Evolutionary conservation across 2,797 vertebrate genomes (phyloP).

Genomic region (Hypotaenidia okinawae): DNA sequence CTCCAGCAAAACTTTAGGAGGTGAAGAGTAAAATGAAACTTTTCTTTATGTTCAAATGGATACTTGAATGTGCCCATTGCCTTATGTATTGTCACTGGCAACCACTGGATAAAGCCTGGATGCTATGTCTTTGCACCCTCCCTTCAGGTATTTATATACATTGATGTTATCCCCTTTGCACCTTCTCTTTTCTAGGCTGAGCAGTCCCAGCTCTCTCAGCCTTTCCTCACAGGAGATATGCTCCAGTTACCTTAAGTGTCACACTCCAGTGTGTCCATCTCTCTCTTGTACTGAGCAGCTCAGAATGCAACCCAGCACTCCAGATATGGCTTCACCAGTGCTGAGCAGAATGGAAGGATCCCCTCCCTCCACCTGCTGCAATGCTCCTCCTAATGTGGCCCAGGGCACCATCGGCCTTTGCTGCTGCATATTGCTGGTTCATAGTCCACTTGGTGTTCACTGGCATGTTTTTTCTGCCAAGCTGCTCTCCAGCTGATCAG

Average conservation of each 20-base stretch:
- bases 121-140: background rate
- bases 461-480: background rate
- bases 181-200: background rate
- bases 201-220: background rate
- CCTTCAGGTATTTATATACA: background rate
- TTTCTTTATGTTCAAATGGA: background rate
- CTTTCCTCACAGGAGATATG: background rate
- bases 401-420: background rate
- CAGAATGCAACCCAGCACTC: background rate
- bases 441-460: background rate
- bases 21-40: background rate
- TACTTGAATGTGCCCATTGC: background rate
- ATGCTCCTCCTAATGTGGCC: background rate
- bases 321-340: background rate
- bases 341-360: background rate
- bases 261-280: background rate
- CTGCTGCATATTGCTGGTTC: background rate
- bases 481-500: background rate
- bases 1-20: rapidly evolving
- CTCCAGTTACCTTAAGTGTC: background rate
- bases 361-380: background rate
- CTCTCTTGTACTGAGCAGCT: background rate
- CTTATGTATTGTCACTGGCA: rapidly evolving
- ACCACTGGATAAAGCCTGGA: background rate
- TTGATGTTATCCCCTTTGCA: background rate